phyloP scores from a whole-genome alignment of 2,888 invertebrate genomes.

The Drosophila hawaiiensis region DNA sequence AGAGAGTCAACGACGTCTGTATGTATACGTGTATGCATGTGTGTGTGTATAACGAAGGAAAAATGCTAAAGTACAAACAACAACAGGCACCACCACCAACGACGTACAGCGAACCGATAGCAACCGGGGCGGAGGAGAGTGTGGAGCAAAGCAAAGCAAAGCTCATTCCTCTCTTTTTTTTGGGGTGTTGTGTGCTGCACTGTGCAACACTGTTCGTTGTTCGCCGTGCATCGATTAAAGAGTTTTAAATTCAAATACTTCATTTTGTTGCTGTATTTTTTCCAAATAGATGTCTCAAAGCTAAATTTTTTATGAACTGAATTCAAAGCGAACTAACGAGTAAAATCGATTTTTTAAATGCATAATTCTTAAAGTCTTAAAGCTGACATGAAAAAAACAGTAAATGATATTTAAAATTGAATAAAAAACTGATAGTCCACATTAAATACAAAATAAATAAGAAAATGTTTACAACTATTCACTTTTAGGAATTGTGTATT shows the following conservation, averaged over 20 bases:
- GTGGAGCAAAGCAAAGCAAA: slow-evolving; percentile 43
- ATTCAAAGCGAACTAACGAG: not conserved
- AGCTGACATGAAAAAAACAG: not conserved
- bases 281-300: not conserved
- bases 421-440: too few species aligned
- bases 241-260: slow-evolving; percentile 54
- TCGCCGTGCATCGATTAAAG: slow-evolving; percentile 47
- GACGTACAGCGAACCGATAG: slow-evolving; percentile 35
- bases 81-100: slow-evolving; percentile 26
- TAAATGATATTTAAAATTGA: not conserved
- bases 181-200: slow-evolving; percentile 27
- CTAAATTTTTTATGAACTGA: not conserved
- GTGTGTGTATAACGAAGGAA: slow-evolving; percentile 5
- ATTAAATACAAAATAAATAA: too few species aligned
- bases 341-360: not conserved
- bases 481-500: not conserved
- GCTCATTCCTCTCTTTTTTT: slow-evolving; percentile 2
- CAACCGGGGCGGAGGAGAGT: slow-evolving; percentile 15
- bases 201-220: slow-evolving; percentile 3
- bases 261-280: slow-evolving; percentile 5
- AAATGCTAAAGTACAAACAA: slow-evolving; percentile 33
- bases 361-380: not conserved
- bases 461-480: not conserved
- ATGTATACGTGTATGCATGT: not conserved
- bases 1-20: slow-evolving; percentile 3